Conservation (phyloP, 92 coral and sea anemone species). For the Phenganax stokvisi region DNA sequence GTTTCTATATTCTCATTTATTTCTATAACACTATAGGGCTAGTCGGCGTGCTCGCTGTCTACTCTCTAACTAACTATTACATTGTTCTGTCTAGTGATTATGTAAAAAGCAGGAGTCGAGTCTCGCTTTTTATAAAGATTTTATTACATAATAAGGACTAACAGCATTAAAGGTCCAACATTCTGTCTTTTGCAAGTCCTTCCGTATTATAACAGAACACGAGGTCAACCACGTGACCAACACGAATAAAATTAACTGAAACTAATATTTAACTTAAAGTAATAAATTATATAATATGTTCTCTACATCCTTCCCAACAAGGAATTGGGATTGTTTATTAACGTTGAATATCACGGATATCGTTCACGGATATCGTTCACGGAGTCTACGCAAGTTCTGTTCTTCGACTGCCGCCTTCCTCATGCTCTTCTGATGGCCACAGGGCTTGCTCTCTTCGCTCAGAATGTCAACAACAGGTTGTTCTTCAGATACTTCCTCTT, state of each 20-base stretch:
- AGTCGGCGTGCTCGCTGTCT: no score
- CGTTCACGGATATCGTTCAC: neutral
- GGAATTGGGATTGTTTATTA: neutral
- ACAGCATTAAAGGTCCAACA: no score
- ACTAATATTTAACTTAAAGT: no score
- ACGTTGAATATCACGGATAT: neutral
- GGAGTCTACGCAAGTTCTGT: neutral
- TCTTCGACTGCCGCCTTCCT: constrained; percentile 1
- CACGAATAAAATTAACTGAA: no score
- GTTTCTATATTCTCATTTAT: no score
- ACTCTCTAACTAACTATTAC: no score
- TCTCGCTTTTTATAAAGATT: no score
- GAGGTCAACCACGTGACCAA: neutral
- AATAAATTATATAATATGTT: neutral
- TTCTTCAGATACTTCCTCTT: neutral
- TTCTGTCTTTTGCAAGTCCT: neutral
- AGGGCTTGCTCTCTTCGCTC: neutral
- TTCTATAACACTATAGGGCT: no score
- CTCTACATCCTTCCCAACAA: neutral
- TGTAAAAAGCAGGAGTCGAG: no score
- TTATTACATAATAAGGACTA: no score
- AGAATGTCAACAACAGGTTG: neutral
- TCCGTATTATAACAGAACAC: constrained; percentile 1
- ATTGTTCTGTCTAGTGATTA: no score
- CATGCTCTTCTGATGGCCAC: no score